A percentile compares a stretch with the other conserved stretches of the same genome.
Evolutionary conservation across 37 sponge, comb jelly and placozoan species (phyloP).

Genomic region (Bolinopsis microptera): DNA sequence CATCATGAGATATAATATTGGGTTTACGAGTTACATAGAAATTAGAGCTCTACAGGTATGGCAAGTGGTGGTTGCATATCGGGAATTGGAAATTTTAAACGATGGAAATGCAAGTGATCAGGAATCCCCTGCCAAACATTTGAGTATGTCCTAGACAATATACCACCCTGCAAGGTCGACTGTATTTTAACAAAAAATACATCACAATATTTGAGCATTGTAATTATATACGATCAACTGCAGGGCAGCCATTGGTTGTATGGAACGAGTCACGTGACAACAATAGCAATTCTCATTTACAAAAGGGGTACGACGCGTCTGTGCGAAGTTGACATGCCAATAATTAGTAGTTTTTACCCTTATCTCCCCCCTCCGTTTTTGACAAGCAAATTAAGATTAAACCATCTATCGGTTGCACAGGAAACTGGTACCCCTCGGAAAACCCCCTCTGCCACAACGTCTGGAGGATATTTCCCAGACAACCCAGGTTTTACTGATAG

Average conservation of each 20-base stretch:
- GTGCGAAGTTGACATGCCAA: background rate
- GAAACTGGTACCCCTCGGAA: too few relatives aligned
- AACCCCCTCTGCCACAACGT: background rate
- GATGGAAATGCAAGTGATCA: background rate
- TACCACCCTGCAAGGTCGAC: background rate
- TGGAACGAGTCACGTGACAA: background rate
- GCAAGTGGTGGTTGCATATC: too few relatives aligned
- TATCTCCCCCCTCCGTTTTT: background rate
- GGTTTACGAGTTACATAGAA: too few relatives aligned
- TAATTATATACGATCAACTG: background rate
- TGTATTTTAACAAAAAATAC: background rate
- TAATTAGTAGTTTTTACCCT: background rate
- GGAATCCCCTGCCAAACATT: background rate
- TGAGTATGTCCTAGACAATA: background rate
- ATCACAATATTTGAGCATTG: background rate
- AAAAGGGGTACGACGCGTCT: background rate
- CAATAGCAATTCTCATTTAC: background rate
- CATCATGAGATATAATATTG: too few relatives aligned
- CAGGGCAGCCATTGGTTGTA: background rate
- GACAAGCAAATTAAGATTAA: slow-evolving; percentile 49
- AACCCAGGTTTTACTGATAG: background rate
- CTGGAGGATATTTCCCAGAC: background rate
- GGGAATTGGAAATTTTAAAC: background rate
- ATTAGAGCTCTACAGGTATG: too few relatives aligned
- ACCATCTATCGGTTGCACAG: too few relatives aligned